Evolutionary conservation across 2,797 vertebrate genomes (phyloP).

Genomic region (Botia kubotai): DNA sequence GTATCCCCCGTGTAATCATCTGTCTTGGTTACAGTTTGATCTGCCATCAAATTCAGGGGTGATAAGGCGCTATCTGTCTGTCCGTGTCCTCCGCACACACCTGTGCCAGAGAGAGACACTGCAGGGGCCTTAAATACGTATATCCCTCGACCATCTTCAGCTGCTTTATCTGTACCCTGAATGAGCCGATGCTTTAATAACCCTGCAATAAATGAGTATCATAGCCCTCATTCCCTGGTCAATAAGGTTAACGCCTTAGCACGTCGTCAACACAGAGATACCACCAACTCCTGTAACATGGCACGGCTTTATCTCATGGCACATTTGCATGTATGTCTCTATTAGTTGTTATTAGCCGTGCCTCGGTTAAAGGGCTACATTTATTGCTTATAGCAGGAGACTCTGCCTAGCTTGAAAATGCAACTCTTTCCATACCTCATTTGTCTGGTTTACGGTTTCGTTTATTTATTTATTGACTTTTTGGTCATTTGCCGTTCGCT

Average conservation of each 20-base stretch:
- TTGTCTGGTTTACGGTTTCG: not conserved
- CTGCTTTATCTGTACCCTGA: slow-evolving; percentile 71
- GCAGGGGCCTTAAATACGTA: slow-evolving; percentile 59
- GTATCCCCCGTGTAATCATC: slow-evolving; percentile 49
- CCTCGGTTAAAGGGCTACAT: slow-evolving; percentile 24
- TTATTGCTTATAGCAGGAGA: slow-evolving; percentile 25
- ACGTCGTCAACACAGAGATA: slow-evolving; percentile 48
- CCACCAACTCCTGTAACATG: slow-evolving; percentile 31
- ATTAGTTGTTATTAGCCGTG: slow-evolving; percentile 44
- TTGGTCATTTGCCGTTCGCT: not conserved
- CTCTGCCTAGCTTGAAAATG: not conserved
- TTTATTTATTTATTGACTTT: not conserved
- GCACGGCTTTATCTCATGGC: slow-evolving; percentile 30
- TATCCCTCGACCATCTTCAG: slow-evolving; percentile 52
- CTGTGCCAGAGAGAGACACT: slow-evolving; percentile 43
- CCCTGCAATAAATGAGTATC: slow-evolving; percentile 74
- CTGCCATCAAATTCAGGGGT: slow-evolving; percentile 52
- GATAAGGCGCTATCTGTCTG: slow-evolving; percentile 60
- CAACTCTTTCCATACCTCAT: not conserved
- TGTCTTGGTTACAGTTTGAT: slow-evolving; percentile 54
- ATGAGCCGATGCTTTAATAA: slow-evolving; percentile 76
- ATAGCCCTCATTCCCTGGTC: slow-evolving; percentile 60
- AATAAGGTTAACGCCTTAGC: slow-evolving; percentile 54
- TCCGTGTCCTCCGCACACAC: slow-evolving; percentile 55
- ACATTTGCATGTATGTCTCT: slow-evolving; percentile 26